Conservation (phyloP, 2,888 invertebrate species). For the Chrysotoxum bicinctum region DNA sequence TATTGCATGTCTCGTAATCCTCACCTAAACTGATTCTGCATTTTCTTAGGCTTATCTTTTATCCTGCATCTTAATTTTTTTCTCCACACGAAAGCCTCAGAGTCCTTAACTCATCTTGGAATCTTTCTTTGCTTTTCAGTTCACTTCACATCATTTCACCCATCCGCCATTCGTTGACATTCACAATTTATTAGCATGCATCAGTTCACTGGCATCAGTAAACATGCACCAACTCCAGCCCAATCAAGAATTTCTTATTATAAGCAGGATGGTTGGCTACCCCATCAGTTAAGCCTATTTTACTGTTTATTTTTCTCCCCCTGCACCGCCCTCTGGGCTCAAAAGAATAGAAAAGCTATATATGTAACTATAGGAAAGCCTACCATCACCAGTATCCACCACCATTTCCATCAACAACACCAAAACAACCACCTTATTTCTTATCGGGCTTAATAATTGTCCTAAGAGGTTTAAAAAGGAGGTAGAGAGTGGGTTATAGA, state of each 20-base stretch:
- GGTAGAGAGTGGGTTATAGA: not conserved
- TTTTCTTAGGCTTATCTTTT: slow-evolving; percentile 19
- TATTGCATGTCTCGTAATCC: not conserved
- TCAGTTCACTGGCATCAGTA: slow-evolving; percentile 64
- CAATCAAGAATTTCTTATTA: slow-evolving; percentile 55
- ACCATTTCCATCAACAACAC: not conserved
- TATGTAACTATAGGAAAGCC: slow-evolving; percentile 1
- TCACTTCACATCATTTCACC: not conserved
- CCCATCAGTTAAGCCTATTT: slow-evolving; percentile 49
- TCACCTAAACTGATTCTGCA: slow-evolving; percentile 6
- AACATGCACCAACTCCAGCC: slow-evolving; percentile 65
- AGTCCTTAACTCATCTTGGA: slow-evolving; percentile 31
- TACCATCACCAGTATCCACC: not conserved
- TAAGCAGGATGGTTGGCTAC: slow-evolving; percentile 6
- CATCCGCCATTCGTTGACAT: slow-evolving; percentile 46
- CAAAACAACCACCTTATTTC: slow-evolving; percentile 20
- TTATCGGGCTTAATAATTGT: slow-evolving; percentile 37
- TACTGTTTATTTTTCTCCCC: slow-evolving; percentile 10
- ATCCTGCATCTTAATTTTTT: slow-evolving; percentile 21
- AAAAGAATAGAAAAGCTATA: not conserved
- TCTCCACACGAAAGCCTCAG: slow-evolving; percentile 27
- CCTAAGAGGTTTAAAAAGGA: slow-evolving; percentile 7
- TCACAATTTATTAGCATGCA: slow-evolving; percentile 58
- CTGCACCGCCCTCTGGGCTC: not conserved
- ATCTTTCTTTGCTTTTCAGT: slow-evolving; percentile 16